Conservation (phyloP, 2,888 invertebrate species). For the Sminthurides aquaticus region DNA sequence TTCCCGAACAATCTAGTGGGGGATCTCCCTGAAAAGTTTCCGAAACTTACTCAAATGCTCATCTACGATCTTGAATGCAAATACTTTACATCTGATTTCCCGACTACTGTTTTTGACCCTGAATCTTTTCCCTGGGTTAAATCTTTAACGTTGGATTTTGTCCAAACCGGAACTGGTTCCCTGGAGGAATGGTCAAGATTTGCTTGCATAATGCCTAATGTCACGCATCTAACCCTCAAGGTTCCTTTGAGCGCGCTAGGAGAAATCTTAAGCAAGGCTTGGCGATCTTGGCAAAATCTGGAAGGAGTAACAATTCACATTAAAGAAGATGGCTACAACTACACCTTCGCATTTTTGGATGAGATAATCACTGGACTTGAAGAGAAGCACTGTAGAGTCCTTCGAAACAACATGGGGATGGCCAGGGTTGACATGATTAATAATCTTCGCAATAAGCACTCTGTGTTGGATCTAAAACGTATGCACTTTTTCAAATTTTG, state of each 20-base stretch:
- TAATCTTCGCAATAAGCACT: neutral
- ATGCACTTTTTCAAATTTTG: neutral
- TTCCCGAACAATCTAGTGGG: neutral
- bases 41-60: neutral
- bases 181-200: neutral
- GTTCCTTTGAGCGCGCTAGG: neutral
- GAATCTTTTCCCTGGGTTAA: neutral
- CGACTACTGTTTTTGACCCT: neutral
- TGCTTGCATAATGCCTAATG: neutral
- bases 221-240: neutral
- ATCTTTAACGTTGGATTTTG: neutral
- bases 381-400: neutral
- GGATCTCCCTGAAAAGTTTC: neutral
- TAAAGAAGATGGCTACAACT: neutral
- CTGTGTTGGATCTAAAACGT: neutral
- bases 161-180: neutral
- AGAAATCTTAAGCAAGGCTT: neutral
- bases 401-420: neutral
- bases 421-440: neutral
- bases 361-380: neutral
- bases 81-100: neutral
- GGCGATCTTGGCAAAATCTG: neutral
- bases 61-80: neutral
- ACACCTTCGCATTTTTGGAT: conserved; percentile 2
- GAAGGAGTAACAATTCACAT: neutral